phyloP scores from a whole-genome alignment of 2,888 invertebrate genomes.

The Ormyrus pomaceus region DNA sequence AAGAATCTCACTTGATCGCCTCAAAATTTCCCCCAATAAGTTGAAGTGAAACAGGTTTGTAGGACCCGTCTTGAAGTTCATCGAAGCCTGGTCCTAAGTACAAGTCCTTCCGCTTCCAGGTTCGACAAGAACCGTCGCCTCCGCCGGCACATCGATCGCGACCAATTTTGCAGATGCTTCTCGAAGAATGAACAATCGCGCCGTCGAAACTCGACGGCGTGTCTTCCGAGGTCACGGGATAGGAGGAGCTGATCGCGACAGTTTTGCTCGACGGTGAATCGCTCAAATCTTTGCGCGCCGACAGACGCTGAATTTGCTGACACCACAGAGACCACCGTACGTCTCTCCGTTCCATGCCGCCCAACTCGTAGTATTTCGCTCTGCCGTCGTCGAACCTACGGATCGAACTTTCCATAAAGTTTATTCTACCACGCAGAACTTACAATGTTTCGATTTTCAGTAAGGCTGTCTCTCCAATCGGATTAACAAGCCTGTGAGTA shows the following conservation, averaged over 20 bases:
- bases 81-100: conserved; percentile 76
- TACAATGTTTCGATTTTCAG: too few relatives aligned
- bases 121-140: conserved; percentile 17
- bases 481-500: too few relatives aligned
- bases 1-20: conserved; percentile 55
- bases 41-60: conserved; percentile 63
- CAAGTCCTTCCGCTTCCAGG: conserved; percentile 79
- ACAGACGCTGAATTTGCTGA: conserved; percentile 75
- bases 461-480: too few relatives aligned
- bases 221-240: conserved; percentile 69
- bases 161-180: background rate
- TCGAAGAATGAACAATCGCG: background rate
- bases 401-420: too few relatives aligned
- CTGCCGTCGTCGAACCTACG: conserved; percentile 68
- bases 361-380: conserved; percentile 82
- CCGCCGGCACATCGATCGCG: background rate
- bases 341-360: conserved; percentile 61
- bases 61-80: conserved; percentile 63
- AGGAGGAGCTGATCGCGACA: conserved; percentile 75
- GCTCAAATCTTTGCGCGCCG: conserved; percentile 73
- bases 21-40: conserved; percentile 65
- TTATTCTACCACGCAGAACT: too few relatives aligned
- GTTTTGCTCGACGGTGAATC: conserved; percentile 78
- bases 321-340: conserved; percentile 80
- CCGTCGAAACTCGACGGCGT: conserved; percentile 6